phyloP scores from a whole-genome alignment of 2,888 invertebrate genomes.

The Idaea straminata region DNA sequence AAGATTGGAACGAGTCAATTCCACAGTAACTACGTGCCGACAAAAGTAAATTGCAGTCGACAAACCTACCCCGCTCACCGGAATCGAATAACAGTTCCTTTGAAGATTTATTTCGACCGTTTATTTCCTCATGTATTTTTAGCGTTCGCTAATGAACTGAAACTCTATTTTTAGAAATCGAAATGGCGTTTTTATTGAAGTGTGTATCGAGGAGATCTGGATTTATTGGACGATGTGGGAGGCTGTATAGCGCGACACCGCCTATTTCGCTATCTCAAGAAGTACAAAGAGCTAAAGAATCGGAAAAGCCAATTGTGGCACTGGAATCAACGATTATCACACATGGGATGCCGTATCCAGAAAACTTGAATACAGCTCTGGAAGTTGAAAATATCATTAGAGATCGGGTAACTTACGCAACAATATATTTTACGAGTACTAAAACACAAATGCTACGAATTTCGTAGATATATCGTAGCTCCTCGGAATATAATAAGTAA shows the following conservation, averaged over 20 bases:
- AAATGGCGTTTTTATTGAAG: conserved; percentile 57
- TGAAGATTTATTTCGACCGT: conserved; percentile 28
- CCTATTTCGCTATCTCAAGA: conserved; percentile 78
- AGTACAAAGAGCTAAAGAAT: conserved; percentile 82
- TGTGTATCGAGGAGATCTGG: conserved; percentile 37
- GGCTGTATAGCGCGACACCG: conserved; percentile 38
- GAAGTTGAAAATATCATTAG: conserved; percentile 90
- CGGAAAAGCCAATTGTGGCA: conserved; percentile 90
- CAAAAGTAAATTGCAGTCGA: conserved; percentile 27
- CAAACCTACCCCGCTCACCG: conserved; percentile 20
- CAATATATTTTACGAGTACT: neutral
- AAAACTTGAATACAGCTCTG: conserved; percentile 92
- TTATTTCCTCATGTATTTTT: conserved; percentile 33
- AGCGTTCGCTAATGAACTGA: conserved; percentile 34
- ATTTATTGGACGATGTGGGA: conserved; percentile 33
- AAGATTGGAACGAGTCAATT: conserved; percentile 24
- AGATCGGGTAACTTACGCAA: conserved; percentile 74
- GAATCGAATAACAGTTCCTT: conserved; percentile 28
- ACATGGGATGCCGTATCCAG: conserved; percentile 98
- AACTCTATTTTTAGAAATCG: conserved; percentile 44
- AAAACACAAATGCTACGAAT: conserved; percentile 12
- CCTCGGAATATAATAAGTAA: conserved; percentile 9
- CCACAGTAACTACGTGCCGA: conserved; percentile 18
- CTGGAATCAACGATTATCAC: conserved; percentile 98
- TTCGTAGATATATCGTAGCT: conserved; percentile 28